A percentile compares a stretch with the other conserved stretches of the same genome.
phyloP scores from a whole-genome alignment of 1,140 invertebrate genomes.

The Calosoma granatense region DNA sequence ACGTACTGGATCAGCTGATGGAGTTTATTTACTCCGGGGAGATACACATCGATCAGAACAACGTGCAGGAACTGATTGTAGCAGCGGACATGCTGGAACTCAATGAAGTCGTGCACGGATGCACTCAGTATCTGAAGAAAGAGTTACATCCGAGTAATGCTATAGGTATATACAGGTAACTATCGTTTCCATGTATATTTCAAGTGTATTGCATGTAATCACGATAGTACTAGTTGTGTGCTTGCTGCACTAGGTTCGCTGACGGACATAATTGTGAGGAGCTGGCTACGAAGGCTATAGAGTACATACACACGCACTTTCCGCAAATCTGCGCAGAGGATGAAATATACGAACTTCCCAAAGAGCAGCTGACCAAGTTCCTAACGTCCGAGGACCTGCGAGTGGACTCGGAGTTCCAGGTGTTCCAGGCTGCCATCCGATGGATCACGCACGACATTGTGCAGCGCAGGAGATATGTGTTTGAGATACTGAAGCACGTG shows the following conservation, averaged over 20 bases:
- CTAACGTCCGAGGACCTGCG: constrained; percentile 81
- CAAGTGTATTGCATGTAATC: no score
- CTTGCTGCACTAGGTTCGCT: constrained; percentile 59
- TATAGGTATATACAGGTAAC: constrained; percentile 74
- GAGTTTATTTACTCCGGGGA: constrained; percentile 86
- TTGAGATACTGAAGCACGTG: constrained; percentile 76
- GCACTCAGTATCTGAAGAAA: constrained; percentile 77
- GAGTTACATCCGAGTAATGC: constrained; percentile 85
- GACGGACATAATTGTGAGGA: constrained; percentile 81
- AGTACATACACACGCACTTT: constrained; percentile 83
- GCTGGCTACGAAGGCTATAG: constrained; percentile 67
- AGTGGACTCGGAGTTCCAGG: constrained; percentile 86
- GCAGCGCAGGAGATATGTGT: constrained; percentile 70
- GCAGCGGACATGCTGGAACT: constrained; percentile 90
- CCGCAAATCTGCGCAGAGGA: constrained; percentile 70
- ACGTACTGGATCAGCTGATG: constrained; percentile 64
- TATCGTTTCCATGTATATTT: neutral
- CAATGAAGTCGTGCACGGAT: constrained; percentile 74
- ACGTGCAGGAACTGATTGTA: constrained; percentile 81
- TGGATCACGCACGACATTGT: constrained; percentile 83
- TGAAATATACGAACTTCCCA: constrained; percentile 79
- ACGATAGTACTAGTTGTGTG: neutral
- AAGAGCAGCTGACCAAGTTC: constrained; percentile 67
- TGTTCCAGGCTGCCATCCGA: constrained; percentile 80
- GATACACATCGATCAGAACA: constrained; percentile 49